Evolutionary conservation across 2,113 vertebrate genomes (phyloP), one percentile per base, ranked within the genome.

Genomic region (Nerophis lumbriciformis): DNA sequence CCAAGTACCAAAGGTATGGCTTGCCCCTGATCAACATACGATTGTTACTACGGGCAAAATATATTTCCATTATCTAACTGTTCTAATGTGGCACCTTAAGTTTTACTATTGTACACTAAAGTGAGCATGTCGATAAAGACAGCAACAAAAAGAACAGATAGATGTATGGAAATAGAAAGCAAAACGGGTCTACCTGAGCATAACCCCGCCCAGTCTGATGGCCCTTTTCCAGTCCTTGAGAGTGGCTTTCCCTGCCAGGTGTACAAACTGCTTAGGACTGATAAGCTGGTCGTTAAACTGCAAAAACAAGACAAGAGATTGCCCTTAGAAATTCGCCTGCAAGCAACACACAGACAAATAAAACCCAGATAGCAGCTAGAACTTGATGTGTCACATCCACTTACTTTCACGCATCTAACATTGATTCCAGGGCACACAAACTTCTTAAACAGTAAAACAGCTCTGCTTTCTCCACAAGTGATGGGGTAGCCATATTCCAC

Each of bases 141-240:
- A 58, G 39, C 16, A 50, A 21, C n/a, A 38, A 54, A 47, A 54
- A 13, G 8, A 49, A 5, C 14, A 42, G 42, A 70, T 21, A 36
- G 6, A 58, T 3, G 42, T 6, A 59, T 9, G 61, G 1, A 50
- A 36, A 13, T 45, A 5, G 14, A 49, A 55, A 47, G 28, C 28
- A 59, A 49, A 48, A 49, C 15, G 47, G 4, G 9, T 50, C 81
- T 91, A 97, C 95, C 94, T 95, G 76, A 98, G 92, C 95, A 98
- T 97, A 66, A 97, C 93, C 59, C 95, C 94, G 72, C 94, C 94
- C 2, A 97, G 87, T 66, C 95, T 93, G 84, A 98, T 97, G 77
- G 95, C 95, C 83, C 94, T 89, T 81, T 97, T 98, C 95, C 95
- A 98, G 73, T 97, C 95, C 86, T 98, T 97, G 61, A 98, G 86